Evolutionary conservation across 2,797 vertebrate genomes (phyloP), one percentile per base, ranked within the genome.

Genomic region (Ptychadena robeensis): DNA sequence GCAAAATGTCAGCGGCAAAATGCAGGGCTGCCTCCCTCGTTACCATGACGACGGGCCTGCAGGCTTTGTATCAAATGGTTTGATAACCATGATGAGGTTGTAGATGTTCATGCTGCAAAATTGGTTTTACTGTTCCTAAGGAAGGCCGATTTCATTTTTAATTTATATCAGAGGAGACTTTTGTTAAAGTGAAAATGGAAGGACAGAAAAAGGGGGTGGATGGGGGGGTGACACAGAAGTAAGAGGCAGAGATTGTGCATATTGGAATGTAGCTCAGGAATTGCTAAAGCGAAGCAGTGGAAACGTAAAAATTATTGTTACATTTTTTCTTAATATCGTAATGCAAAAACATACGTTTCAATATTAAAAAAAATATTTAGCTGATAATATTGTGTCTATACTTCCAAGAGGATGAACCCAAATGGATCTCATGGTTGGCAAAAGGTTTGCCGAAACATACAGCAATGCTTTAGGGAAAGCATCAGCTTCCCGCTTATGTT

Each of bases 111-210:
- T 85, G 83, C 83, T 32, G 72, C 78, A 85, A 85, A 85, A 85
- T 85, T 85, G 83, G 83, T 85, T 80, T 85, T 85, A 85, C 83
- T 85, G 83, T 85, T 85, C 83, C 83, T 85, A 85, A 85, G 83
- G 83, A 85, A 85, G 83, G 83, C 78, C 83, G 83, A 71, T 81
- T 80, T 85, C 83, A 85, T 85, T 85, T 85, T 85, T 81, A 85
- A 85, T 85, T 85, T 85, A 85, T 85, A 85, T 85, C 78, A 81
- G 78, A 85, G 72, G 78, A 85, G 78, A 80, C 78, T 80, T 80
- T 85, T 85, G 59, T 73, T 80, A 84, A 77, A 76, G 64, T 38
- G 40, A 80, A 76, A 81, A 81, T 81, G 61, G 66, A 83, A 65
- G 78, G 82, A 66, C 65, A 61, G 71, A 14, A 53, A 53, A 53